phyloP scores from a whole-genome alignment of 2,113 vertebrate genomes.

The Brachypteracias leptosomus region DNA sequence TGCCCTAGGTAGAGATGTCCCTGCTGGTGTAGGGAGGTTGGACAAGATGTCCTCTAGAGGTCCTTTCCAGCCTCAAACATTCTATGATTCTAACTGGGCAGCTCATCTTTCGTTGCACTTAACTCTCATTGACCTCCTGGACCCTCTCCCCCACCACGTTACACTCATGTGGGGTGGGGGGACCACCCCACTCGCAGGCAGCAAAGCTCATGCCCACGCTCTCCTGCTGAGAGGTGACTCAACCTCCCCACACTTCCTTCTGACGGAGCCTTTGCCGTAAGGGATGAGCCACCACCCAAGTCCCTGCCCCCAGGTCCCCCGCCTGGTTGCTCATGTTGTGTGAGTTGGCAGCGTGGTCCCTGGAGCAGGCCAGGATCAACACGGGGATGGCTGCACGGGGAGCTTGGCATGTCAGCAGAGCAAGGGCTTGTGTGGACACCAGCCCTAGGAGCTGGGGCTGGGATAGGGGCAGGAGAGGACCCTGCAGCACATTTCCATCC shows the following conservation, averaged over 20 bases:
- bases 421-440: not conserved
- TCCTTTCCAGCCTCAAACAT: no score
- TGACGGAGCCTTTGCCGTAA: not conserved
- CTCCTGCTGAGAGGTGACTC: not conserved
- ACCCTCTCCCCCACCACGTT: not conserved
- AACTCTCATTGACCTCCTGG: not conserved
- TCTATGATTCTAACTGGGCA: no score
- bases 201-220: not conserved
- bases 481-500: not conserved
- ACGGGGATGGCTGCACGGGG: not conserved
- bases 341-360: not conserved
- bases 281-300: not conserved
- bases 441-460: not conserved
- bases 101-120: rapidly evolving
- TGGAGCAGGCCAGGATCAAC: not conserved
- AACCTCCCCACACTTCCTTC: not conserved
- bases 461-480: not conserved
- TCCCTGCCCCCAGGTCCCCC: rapidly evolving
- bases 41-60: no score
- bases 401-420: not conserved
- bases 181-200: not conserved
- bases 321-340: rapidly evolving
- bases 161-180: not conserved
- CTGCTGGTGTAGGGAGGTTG: no score
- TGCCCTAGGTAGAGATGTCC: no score